phyloP scores from a whole-genome alignment of 1,140 invertebrate species.

The Rhopalosiphum maidis region DNA sequence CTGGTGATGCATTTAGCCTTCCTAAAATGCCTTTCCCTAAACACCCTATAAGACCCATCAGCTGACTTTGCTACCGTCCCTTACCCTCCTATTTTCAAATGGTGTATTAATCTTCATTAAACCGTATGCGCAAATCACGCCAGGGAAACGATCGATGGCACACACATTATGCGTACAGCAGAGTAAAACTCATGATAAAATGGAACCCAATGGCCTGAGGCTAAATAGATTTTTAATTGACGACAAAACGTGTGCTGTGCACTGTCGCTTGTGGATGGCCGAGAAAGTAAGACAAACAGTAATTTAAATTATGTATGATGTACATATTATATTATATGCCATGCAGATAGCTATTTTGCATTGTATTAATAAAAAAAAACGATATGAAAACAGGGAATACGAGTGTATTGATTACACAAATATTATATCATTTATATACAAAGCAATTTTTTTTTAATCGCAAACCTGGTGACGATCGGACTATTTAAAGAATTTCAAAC shows the following conservation, averaged over 20 bases:
- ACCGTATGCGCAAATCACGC: not conserved
- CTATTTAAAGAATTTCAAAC: not conserved
- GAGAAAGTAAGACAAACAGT: not conserved
- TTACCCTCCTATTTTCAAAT: conserved; percentile 5
- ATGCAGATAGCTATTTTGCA: not conserved
- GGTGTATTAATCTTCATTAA: conserved; percentile 50
- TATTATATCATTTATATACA: not conserved
- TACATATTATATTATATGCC: not conserved
- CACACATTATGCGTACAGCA: not conserved
- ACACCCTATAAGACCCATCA: not conserved
- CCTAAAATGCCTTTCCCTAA: not conserved
- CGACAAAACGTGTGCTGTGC: not conserved
- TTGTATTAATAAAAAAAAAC: not conserved
- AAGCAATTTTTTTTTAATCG: not conserved
- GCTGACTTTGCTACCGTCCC: not conserved
- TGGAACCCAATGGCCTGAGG: not conserved
- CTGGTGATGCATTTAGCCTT: not conserved
- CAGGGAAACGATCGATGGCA: not conserved
- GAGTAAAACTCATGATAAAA: not conserved
- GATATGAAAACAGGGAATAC: not conserved
- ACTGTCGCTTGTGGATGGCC: not conserved
- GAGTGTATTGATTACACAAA: not conserved
- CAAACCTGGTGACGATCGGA: not conserved
- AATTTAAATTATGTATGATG: not conserved
- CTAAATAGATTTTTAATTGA: conserved; percentile 1